phyloP scores from a whole-genome alignment of 2,113 vertebrate genomes.

The Rhinichthys klamathensis region DNA sequence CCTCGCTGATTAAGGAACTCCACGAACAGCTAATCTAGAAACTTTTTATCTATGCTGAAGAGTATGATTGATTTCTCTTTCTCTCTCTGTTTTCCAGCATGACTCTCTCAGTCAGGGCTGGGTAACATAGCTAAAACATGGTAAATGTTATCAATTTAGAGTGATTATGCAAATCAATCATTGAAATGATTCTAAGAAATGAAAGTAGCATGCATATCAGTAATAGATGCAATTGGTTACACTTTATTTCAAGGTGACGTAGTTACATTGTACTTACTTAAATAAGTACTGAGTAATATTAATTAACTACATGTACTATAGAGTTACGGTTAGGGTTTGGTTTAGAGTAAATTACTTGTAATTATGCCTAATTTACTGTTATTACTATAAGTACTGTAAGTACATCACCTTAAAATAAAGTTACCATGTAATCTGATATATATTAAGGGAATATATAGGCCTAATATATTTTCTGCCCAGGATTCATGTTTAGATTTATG shows the following conservation, averaged over 20 bases:
- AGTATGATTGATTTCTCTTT: background rate
- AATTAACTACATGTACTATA: too few species aligned
- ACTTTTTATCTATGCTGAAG: constrained; percentile 17
- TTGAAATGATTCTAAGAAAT: background rate
- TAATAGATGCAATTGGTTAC: background rate
- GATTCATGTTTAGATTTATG: background rate
- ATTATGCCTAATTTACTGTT: too few species aligned
- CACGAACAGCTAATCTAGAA: background rate
- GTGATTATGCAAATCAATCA: background rate
- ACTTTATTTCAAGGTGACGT: too few species aligned
- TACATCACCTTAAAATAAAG: too few species aligned
- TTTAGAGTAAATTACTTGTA: too few species aligned
- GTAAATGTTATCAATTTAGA: background rate
- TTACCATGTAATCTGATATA: too few species aligned
- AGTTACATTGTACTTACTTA: too few species aligned
- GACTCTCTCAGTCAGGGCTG: background rate
- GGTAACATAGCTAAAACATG: background rate
- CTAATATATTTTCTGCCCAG: too few species aligned
- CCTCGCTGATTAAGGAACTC: background rate
- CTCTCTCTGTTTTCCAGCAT: background rate
- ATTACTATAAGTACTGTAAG: too few species aligned
- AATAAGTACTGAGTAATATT: too few species aligned
- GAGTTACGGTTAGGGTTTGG: too few species aligned
- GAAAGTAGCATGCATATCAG: background rate
- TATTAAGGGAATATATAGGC: too few species aligned